These are phyloP conservation scores for Clusia tigrina DNA, from an alignment of 2,888 invertebrate species.

Conservation along the genomic window DNA sequence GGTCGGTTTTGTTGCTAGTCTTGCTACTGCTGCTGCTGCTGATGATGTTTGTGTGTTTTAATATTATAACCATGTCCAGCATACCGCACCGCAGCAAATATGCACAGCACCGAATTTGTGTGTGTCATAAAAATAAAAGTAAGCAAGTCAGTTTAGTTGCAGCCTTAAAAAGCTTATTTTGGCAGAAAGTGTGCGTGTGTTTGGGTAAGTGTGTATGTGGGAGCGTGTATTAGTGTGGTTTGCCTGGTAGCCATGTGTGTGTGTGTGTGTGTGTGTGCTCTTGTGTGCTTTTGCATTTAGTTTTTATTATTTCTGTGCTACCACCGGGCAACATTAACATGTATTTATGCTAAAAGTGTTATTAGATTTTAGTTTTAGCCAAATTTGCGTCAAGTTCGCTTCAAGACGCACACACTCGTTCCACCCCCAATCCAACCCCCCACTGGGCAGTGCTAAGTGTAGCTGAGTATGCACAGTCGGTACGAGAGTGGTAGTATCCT, in stretches of 20 bases:
- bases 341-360: slow-evolving; percentile 58
- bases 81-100: slow-evolving; percentile 4
- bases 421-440: background rate
- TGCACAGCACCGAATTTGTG: slow-evolving; percentile 5
- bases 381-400: background rate
- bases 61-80: slow-evolving; percentile 2
- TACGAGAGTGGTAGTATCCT: background rate
- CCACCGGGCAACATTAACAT: slow-evolving; percentile 53
- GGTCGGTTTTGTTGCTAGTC: background rate
- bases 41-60: background rate
- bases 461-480: too few relatives aligned
- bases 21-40: background rate
- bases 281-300: slow-evolving; percentile 46
- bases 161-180: too few relatives aligned
- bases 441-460: too few relatives aligned
- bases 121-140: slow-evolving; percentile 8
- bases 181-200: background rate
- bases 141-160: too few relatives aligned
- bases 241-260: background rate
- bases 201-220: background rate
- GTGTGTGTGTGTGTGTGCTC: slow-evolving; percentile 19
- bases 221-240: background rate
- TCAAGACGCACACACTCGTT: background rate
- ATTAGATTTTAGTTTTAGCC: slow-evolving; percentile 50
- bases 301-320: slow-evolving; percentile 33